phyloP scores from a whole-genome alignment of 37 sponge, comb jelly and placozoan genomes.

The Beroe forskalii region DNA sequence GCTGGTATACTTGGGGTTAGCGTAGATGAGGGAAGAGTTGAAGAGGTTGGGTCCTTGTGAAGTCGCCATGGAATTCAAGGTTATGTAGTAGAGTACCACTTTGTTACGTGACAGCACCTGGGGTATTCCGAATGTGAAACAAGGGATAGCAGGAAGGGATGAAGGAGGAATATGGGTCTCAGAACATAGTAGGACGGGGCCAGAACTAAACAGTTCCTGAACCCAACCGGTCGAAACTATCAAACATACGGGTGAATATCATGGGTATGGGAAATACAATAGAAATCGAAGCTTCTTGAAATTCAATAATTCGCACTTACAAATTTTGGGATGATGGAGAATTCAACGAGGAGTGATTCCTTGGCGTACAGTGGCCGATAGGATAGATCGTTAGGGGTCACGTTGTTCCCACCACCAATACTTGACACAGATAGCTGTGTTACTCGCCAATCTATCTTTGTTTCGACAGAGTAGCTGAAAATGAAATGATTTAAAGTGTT shows the following conservation, averaged over 20 bases:
- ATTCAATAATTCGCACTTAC: too few species aligned
- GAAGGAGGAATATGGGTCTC: too few species aligned
- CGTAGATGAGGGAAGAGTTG: not conserved
- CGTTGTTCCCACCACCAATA: not conserved
- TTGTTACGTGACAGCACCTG: not conserved
- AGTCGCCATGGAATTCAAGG: not conserved
- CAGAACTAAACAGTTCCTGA: too few species aligned
- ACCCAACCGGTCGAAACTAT: too few species aligned
- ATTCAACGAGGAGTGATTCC: not conserved
- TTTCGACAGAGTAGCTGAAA: slow-evolving; percentile 22
- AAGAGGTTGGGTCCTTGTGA: not conserved
- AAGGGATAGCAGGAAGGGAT: too few species aligned
- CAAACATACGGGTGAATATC: too few species aligned
- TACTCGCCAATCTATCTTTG: not conserved
- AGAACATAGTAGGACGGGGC: too few species aligned
- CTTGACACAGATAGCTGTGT: not conserved
- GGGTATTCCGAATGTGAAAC: not conserved
- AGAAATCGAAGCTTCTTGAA: too few species aligned
- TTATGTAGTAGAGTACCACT: not conserved
- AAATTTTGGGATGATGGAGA: slow-evolving; percentile 25
- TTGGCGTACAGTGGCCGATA: slow-evolving; percentile 14
- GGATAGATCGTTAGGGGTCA: not conserved
- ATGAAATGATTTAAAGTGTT: too few species aligned
- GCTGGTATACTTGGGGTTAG: not conserved
- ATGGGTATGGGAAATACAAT: too few species aligned